These are phyloP conservation scores for Melieria omissa DNA, from an alignment of 2,888 invertebrate genomes.

Conservation along the genomic window DNA sequence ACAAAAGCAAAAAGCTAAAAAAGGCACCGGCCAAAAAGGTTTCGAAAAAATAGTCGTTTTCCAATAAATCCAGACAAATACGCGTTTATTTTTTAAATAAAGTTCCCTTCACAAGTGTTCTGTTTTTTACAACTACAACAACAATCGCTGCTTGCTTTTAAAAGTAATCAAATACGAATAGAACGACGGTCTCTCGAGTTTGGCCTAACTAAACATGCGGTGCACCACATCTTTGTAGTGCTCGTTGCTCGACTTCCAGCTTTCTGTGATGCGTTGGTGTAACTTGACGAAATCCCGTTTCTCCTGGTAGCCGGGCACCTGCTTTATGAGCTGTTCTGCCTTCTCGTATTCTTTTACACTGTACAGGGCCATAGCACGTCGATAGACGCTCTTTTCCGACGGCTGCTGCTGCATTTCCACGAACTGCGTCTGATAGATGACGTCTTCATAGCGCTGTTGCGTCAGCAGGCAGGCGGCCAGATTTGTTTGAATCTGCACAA, in stretches of 20 bases:
- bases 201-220: constrained; percentile 67
- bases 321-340: constrained; percentile 71
- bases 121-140: too few relatives aligned
- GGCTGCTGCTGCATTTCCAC: constrained; percentile 58
- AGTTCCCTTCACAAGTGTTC: too few relatives aligned
- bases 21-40: constrained; percentile 14
- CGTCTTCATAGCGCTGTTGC: constrained; percentile 74
- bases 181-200: too few relatives aligned
- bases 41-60: too few relatives aligned
- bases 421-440: constrained; percentile 72
- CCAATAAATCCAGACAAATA: too few relatives aligned
- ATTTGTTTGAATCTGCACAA: constrained; percentile 81
- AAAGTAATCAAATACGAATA: too few relatives aligned
- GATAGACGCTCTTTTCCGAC: constrained; percentile 69
- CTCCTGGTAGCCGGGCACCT: constrained; percentile 71
- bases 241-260: constrained; percentile 72
- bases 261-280: constrained; percentile 70
- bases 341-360: constrained; percentile 74
- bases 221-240: constrained; percentile 69
- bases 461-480: constrained; percentile 84
- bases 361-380: constrained; percentile 68
- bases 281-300: constrained; percentile 73
- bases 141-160: too few relatives aligned
- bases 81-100: too few relatives aligned
- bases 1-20: constrained; percentile 10